Evolutionary conservation across 1,140 invertebrate genomes (phyloP).

Genomic region (Pseudoatta argentina): DNA sequence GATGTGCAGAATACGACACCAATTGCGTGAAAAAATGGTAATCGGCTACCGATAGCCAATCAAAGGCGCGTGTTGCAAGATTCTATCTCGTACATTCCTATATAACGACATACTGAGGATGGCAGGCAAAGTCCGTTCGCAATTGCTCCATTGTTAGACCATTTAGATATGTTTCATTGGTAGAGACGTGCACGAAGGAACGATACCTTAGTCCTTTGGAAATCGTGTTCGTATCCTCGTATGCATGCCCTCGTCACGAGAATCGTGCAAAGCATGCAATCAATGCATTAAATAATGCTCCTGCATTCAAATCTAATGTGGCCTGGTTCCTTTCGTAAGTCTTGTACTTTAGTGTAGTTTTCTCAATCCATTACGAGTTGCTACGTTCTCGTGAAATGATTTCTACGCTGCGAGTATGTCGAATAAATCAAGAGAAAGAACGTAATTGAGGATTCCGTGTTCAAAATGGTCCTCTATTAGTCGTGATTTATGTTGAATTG

Average conservation of each 20-base stretch:
- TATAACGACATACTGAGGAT: conserved; percentile 40
- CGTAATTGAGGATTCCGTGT: conserved; percentile 23
- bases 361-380: conserved; percentile 44
- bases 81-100: conserved; percentile 4
- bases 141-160: conserved; percentile 57
- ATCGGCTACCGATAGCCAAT: neutral
- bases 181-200: conserved; percentile 47
- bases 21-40: conserved; percentile 3
- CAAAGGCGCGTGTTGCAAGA: conserved; percentile 50
- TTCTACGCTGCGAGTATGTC: neutral
- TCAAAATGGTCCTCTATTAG: neutral
- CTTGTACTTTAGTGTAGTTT: neutral
- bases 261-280: conserved; percentile 51
- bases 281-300: conserved; percentile 67
- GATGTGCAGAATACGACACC: neutral
- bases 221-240: conserved; percentile 35
- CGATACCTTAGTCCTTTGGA: conserved; percentile 47
- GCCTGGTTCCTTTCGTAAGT: conserved; percentile 18
- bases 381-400: neutral
- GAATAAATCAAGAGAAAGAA: conserved; percentile 34
- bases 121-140: conserved; percentile 22
- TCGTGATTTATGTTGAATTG: conserved; percentile 8
- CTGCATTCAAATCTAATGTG: conserved; percentile 38
- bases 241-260: conserved; percentile 1
- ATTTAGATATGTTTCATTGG: conserved; percentile 69